Evolutionary conservation across 2,888 invertebrate species (phyloP), one percentile per base, ranked within the genome.

Genomic region (Stenichneumon culpator): DNA sequence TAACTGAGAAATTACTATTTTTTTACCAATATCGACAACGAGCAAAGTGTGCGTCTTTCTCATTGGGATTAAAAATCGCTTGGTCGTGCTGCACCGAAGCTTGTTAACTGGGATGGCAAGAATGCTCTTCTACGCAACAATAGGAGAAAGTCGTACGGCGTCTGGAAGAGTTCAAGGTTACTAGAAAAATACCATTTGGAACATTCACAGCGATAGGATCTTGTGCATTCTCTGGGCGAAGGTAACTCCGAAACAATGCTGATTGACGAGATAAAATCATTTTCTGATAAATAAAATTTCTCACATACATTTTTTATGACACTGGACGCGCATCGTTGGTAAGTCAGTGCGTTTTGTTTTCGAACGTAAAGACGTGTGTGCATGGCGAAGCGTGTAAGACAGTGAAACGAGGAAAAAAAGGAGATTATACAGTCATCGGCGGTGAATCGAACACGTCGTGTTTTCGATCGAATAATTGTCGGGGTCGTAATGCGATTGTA

Each of bases 161-260:
- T 16, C 57, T 50, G 65, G 50, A 70, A 74, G n/a, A 57, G 25
- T 75, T 72, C 85, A 85, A 85, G 82, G 85, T 75, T 57, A 50
- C 50, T 19, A 5, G 25, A 65, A 14, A 57, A 50, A 72, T 79
- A 68, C 70, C 44, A 70, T 57, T 54, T 50, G 63, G 44, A 54
- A 65, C 25, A 19, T 60, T 22, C 19, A 28, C 39, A 4, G 60
- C 57, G 52, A 54, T 39, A 25, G 19, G n/a, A 75, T 65, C 36
- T 25, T 11, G 54, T 32, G 28, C 22, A 4, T 80, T 28, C 5
- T 11, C 28, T 16, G 22, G 25, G 50, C 14, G 14, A 39, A 54
- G n/a, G 52, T n/a, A 25, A 60, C 52, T 52, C 44, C 44, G 36
- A 70, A 54, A 63, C 60, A 63, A 32, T 63, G 16, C 60, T 63